Evolutionary conservation across 1,140 invertebrate species (phyloP), one percentile per base, ranked within the genome.

Genomic region (Drosophila eugracilis): DNA sequence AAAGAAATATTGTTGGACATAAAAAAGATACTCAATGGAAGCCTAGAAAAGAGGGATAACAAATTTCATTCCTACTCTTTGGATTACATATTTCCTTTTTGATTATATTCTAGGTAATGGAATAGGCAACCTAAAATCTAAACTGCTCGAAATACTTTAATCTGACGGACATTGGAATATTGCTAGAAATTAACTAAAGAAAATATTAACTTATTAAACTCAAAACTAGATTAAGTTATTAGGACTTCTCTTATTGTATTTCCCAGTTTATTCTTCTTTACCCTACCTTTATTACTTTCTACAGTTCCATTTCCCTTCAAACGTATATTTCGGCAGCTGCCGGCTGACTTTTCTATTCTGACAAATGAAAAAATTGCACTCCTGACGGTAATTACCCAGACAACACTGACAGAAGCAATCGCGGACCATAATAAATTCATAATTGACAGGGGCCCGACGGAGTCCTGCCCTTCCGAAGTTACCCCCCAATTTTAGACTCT

Each of bases 391-490:
- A 69, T 69, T 69, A 67, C 47, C 37, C 47, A 34, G 62, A 48
- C 22, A 59, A 15, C 42, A 34, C 34, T 32, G 36, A 67, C 62
- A 67, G 48, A 53, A 19, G 47, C 62, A 66, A 66, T 66, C 60
- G 34, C 45, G 10, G 15, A 19, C 12, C n/a, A 69, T 69, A 69
- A 69, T 69, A 69, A 69, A 69, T 69, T 67, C 65, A 69, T 67
- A 67, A 69, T 67, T 67, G 62, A 69, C 65, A 69, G 62, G 47
- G 37, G 65, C 63, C 42, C 37, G 10, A 21, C 15, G 60, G n/a
- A 24, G 28, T n/a, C 26, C 15, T 24, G 22, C 42, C 41, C 24
- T 10, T 39, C 9, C n/a, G 15, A 34, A 12, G 24, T 24, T 37
- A 4, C 34, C 14, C 44, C 19, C 24, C 6, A n/a, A n/a, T 12